These are phyloP conservation scores for Hirundichthys speculiger DNA, from an alignment of 2,113 vertebrate species.

Conservation along the genomic window DNA sequence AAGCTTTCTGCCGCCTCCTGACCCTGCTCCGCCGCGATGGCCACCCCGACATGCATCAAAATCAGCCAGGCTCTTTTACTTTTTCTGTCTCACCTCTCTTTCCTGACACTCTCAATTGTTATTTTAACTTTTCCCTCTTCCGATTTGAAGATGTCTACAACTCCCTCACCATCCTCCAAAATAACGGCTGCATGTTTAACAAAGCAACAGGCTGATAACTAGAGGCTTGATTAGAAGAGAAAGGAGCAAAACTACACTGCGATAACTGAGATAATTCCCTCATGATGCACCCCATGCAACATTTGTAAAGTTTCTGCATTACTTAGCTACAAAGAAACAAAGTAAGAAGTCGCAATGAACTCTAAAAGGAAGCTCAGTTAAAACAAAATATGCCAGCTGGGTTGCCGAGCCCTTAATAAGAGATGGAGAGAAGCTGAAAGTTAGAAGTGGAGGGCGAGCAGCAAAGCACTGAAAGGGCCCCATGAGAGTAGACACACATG, in stretches of 20 bases:
- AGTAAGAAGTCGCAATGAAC: conserved; percentile 56
- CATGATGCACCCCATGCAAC: conserved; percentile 18
- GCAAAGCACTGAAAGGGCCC: conserved; percentile 63
- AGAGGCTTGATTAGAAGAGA: conserved; percentile 30
- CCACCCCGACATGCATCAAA: conserved; percentile 67
- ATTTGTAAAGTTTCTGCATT: conserved; percentile 26
- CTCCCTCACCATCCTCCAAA: conserved; percentile 59
- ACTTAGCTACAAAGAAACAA: conserved; percentile 32
- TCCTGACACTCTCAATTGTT: conserved; percentile 35
- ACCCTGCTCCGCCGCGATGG: conserved; percentile 54
- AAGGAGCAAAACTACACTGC: conserved; percentile 19
- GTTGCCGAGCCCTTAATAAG: conserved; percentile 74
- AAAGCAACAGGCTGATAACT: conserved; percentile 48
- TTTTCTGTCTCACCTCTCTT: neutral
- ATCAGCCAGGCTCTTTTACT: conserved; percentile 18
- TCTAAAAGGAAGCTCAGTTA: conserved; percentile 54
- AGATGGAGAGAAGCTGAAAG: conserved; percentile 70
- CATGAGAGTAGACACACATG: conserved; percentile 72
- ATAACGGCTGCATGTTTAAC: conserved; percentile 57
- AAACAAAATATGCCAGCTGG: conserved; percentile 62
- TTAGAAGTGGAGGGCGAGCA: conserved; percentile 60
- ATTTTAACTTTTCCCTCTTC: conserved; percentile 50
- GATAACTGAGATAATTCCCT: conserved; percentile 49
- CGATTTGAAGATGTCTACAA: conserved; percentile 58
- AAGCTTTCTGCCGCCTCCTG: conserved; percentile 57